Conservation (phyloP, 2,113 vertebrate species). For the Dipodomys merriami region DNA sequence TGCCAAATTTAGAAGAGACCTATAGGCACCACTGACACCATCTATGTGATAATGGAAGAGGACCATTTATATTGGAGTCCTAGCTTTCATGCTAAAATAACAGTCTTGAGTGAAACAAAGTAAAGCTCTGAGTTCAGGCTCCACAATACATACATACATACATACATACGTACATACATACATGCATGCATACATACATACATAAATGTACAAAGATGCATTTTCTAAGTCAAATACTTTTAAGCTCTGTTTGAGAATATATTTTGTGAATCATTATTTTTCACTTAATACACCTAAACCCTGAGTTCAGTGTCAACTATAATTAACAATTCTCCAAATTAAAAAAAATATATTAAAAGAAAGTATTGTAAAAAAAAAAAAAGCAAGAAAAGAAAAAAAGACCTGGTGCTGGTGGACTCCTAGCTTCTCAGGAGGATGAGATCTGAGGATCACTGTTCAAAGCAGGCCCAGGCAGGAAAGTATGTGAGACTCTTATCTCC, state of each 20-base stretch:
- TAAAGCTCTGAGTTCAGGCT: not conserved
- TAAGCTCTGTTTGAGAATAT: not conserved
- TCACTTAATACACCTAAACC: not conserved
- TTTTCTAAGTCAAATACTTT: not conserved
- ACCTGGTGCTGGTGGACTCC: too few species aligned
- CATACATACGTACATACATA: too few species aligned
- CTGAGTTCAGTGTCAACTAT: conserved; percentile 15
- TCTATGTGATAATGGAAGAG: not conserved
- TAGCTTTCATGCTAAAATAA: too few species aligned
- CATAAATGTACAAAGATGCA: not conserved
- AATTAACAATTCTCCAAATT: not conserved
- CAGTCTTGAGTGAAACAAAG: not conserved
- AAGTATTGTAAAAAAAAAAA: not conserved
- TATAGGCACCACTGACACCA: not conserved
- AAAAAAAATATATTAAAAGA: not conserved
- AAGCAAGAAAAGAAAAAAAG: not conserved
- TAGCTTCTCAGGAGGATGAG: too few species aligned
- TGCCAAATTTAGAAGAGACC: conserved; percentile 39
- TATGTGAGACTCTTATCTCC: too few species aligned
- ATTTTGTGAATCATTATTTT: not conserved
- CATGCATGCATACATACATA: too few species aligned
- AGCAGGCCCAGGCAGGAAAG: too few species aligned
- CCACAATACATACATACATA: too few species aligned
- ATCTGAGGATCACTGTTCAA: too few species aligned
- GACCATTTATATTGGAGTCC: not conserved